Evolutionary conservation across 1,140 invertebrate species (phyloP), one percentile per base, ranked within the genome.

Genomic region (Temnothorax longispinosus): DNA sequence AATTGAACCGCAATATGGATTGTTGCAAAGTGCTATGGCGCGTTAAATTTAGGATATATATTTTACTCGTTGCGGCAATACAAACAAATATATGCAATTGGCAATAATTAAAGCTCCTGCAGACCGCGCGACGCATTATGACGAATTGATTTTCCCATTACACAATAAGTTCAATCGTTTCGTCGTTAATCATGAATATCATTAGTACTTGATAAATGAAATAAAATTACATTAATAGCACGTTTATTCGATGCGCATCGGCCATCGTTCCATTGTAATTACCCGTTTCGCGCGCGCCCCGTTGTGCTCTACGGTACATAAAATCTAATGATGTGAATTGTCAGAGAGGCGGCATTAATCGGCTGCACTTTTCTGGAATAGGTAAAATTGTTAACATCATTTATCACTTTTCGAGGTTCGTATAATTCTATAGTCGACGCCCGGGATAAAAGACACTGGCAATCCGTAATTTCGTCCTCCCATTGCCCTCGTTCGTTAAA

Each of bases 151-250:
- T 84, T 84, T 84, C 80, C 21, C 27, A 84, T 84, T 74, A 58
- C 52, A 72, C 54, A 47, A 75, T 84, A 84, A 84, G 56, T 84
- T 60, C 69, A 21, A 84, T 84, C 69, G 67, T 44, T 82, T 60
- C 13, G 44, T 84, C 80, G 54, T 84, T 84, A 84, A 84, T 84
- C 80, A 75, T 60, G 41, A 60, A 75, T 74, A 75, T 75, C 56
- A 75, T 84, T 84, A 84, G 80, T 75, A 44, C 41, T 47, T 72
- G 27, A 74, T 84, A 75, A 84, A 74, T 74, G 67, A 84, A 84
- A 84, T 84, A 75, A 84, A 84, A 84, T 27, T 84, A 60, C 27
- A 35, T 71, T 74, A 41, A 74, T 47, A 60, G 41, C 35, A 50
- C 54, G 32, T 60, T 58, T 47, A 84, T 84, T 74, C 69, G 54